Percentiles rank a stretch among this genome's conserved stretches.
These are phyloP conservation scores for Galaxias olidus DNA, from an alignment of 2,797 vertebrate species.

Conservation along the genomic window DNA sequence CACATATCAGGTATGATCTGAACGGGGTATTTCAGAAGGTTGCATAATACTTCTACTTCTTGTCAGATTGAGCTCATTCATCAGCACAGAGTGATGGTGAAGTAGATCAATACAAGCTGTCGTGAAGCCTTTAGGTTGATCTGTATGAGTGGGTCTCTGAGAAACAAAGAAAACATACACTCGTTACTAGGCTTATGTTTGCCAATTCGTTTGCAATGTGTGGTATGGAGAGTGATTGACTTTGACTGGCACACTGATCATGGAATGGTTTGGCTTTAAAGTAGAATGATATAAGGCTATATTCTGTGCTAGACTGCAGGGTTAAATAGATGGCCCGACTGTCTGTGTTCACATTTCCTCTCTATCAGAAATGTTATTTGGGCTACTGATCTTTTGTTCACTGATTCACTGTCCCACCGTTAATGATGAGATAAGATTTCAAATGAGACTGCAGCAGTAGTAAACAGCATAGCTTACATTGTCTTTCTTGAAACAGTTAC, in stretches of 20 bases:
- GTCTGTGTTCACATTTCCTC: slow-evolving; percentile 19
- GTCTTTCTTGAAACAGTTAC: slow-evolving; percentile 49
- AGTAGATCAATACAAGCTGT: slow-evolving; percentile 70
- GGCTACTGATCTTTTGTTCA: too few relatives aligned
- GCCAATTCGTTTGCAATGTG: slow-evolving; percentile 52
- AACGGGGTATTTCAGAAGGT: slow-evolving; percentile 60
- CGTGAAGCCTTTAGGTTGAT: slow-evolving; percentile 51
- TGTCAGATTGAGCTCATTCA: slow-evolving; percentile 66
- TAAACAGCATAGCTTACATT: slow-evolving; percentile 24
- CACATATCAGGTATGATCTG: slow-evolving; percentile 42
- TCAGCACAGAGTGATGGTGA: slow-evolving; percentile 70
- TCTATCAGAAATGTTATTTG: slow-evolving; percentile 17
- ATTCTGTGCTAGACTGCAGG: neutral
- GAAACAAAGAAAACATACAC: slow-evolving; percentile 68
- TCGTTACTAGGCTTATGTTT: slow-evolving; percentile 54
- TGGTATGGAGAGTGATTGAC: slow-evolving; percentile 63
- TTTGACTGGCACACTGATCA: slow-evolving; percentile 44
- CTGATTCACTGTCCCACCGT: slow-evolving; percentile 10
- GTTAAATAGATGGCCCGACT: neutral
- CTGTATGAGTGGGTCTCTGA: slow-evolving; percentile 54
- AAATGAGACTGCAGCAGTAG: slow-evolving; percentile 13
- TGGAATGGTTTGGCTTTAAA: slow-evolving; percentile 53
- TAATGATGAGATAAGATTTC: neutral
- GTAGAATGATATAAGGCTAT: slow-evolving; percentile 11
- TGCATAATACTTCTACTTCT: slow-evolving; percentile 67